A percentile compares a stretch with the other conserved stretches of the same genome.
Evolutionary conservation across 2,888 invertebrate genomes (phyloP).

Genomic region (Eupithecia vulgata): DNA sequence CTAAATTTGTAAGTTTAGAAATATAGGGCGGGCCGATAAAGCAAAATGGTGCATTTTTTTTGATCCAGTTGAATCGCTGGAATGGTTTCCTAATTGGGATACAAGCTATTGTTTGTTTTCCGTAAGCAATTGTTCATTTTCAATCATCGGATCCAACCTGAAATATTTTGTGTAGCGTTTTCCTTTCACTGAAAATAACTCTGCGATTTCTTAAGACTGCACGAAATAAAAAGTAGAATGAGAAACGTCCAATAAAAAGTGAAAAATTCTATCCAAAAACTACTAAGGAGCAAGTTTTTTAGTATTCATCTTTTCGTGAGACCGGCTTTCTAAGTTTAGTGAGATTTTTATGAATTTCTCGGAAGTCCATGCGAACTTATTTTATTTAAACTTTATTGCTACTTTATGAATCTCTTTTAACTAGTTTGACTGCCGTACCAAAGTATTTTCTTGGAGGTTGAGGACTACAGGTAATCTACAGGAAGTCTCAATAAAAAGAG

Average conservation of each 20-base stretch:
- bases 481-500: background rate
- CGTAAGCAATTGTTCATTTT: constrained; percentile 24
- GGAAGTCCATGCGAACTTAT: constrained; percentile 32
- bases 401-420: constrained; percentile 29
- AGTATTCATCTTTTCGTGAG: constrained; percentile 21
- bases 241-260: background rate
- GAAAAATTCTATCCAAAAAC: constrained; percentile 11
- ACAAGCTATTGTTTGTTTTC: constrained; percentile 30
- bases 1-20: constrained; percentile 6
- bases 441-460: constrained; percentile 15
- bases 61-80: constrained; percentile 23
- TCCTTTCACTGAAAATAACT: constrained; percentile 2
- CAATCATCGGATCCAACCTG: constrained; percentile 10
- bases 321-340: constrained; percentile 24
- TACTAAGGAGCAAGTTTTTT: constrained; percentile 16
- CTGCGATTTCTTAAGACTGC: background rate
- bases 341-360: constrained; percentile 30
- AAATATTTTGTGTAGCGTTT: background rate
- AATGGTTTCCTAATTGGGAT: constrained; percentile 30
- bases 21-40: constrained; percentile 13
- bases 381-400: constrained; percentile 33
- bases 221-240: background rate
- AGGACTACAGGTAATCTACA: background rate
- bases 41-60: constrained; percentile 21
- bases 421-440: constrained; percentile 31